Base-by-base conservation (phyloP, 1,140 invertebrate genomes). In the Papilio helenus region DNA sequence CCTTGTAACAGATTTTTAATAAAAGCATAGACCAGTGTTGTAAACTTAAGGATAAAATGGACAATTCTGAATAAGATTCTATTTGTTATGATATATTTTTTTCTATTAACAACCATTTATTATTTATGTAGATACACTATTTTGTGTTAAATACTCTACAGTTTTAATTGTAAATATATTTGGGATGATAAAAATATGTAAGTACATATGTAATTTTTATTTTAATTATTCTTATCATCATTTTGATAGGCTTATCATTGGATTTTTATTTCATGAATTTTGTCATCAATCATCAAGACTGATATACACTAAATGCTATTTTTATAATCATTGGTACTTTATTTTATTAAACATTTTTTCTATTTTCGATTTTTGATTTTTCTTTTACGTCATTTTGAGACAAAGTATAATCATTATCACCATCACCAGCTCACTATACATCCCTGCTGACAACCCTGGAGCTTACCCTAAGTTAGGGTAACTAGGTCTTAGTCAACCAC, bases 261-360 rank as follows among this genome's bases (percentile, higher is more conserved):
- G 26, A 34, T 68, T 68, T 68, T 68, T 29, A 61, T 26, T 61
- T 61, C 12, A 29, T 29, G 2, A 68, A 68, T 68, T 68, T 68
- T 34, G 61, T 68, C 23, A 74, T 46, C 72, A 44, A 46, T 74
- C 42, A 74, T 74, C 46, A 76, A 76, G 73, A 76, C 73, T 76
- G 73, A 76, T 76, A 55, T 51, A 76, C 49, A 76, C 3, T 58
- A 55, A 76, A 76, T 26, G 26, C 18, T 76, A 76, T 76, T 76
- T 76, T 76, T 76, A 9, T 58, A 76, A 55, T 55, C 29, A 39
- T 34, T 29, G 26, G 49, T 76, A 58, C 29, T 55, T 76, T 34
- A 34, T 76, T 58, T 74, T 74, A 55, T 76, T 55, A 76, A 58
- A 55, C 12, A 46, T 46, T 46, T 46, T 42, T 46, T 46, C 10